Base-by-base conservation (phyloP, 2,113 vertebrate species). In the Anguilla rostrata region DNA sequence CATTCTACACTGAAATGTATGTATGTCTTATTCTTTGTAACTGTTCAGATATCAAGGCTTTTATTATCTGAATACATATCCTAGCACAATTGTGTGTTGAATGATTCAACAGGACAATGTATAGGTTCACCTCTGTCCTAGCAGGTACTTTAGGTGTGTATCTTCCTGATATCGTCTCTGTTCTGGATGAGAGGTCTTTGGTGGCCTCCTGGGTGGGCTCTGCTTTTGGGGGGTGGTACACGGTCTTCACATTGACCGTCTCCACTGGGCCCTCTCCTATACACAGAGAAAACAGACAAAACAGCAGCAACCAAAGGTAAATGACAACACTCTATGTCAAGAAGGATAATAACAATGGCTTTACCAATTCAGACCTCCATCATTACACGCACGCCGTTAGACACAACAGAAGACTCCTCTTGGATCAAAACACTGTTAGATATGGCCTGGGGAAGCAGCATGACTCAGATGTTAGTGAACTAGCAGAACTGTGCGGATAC, bases 131-230 rank as follows among this genome's bases (percentile, higher is more conserved):
- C 88, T 89, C 90, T 63, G 79, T 82, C 85, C 78, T 49, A 22
- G 39, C 6, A 41, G 57, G 34, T 85, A 88, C 87, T 85, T 91
- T 91, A 88, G 90, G 81, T 49, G 87, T 41, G 79, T 57, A 49
- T 86, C 82, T 8, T 41, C 90, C 12, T 22, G 85, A 26, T 40
- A 40, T 53, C 34, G 84, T 41, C 63, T 88, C 89, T 46, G 81
- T 80, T 41, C 75, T 34, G 78, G 82, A 85, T 86, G 81, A 83
- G 91, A 78, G n/a, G 39, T 22, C 75, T 82, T 89, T 82, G 16
- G 83, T 85, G 60, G 89, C 78, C 63, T 88, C 78, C 40, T 90
- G 90, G 75, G 85, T 88, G 60, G 46, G 57, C 49, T 89, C 86
- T 84, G 43, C 80, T 53, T 89, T 90, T 86, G 92, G 83, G 49